Percentiles rank a stretch among this genome's conserved stretches.
Evolutionary conservation across 92 coral and sea anemone species (phyloP).

Genomic region (Anthopleura xanthogrammica): DNA sequence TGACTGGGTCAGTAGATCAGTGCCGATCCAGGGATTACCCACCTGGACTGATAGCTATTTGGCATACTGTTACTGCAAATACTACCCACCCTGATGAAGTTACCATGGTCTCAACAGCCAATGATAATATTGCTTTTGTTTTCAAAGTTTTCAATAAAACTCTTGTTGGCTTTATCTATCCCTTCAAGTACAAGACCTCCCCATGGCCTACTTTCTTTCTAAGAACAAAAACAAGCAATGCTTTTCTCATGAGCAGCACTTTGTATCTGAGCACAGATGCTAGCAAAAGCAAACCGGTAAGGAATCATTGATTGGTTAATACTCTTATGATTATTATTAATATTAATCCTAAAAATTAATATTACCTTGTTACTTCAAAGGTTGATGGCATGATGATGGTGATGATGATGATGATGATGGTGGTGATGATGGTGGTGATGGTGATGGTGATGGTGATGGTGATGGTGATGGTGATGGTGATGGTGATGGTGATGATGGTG

Average conservation of each 20-base stretch:
- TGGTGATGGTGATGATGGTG: no score
- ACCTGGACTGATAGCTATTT: slow-evolving; percentile 72
- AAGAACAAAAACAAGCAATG: background rate
- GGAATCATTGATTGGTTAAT: background rate
- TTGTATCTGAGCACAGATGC: slow-evolving; percentile 53
- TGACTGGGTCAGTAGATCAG: slow-evolving; percentile 44
- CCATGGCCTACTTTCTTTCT: slow-evolving; percentile 15
- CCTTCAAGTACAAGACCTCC: slow-evolving; percentile 40
- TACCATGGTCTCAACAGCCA: slow-evolving; percentile 6
- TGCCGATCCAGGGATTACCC: slow-evolving; percentile 75
- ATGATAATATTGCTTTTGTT: background rate
- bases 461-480: no score
- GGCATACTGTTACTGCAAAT: slow-evolving; percentile 9
- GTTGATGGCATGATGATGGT: no score
- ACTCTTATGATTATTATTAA: no score
- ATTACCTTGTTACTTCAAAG: no score
- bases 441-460: no score
- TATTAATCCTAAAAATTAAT: no score
- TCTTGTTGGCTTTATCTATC: slow-evolving; percentile 72
- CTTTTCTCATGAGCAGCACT: background rate
- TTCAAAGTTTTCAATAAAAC: background rate
- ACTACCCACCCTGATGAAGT: slow-evolving; percentile 58
- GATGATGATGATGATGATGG: no score
- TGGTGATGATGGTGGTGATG: background rate
- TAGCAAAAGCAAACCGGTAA: background rate